A percentile compares a stretch with the other conserved stretches of the same genome.
These are phyloP conservation scores for Carcinoscorpius rotundicauda DNA, from an alignment of 1,140 invertebrate genomes.

Conservation along the genomic window DNA sequence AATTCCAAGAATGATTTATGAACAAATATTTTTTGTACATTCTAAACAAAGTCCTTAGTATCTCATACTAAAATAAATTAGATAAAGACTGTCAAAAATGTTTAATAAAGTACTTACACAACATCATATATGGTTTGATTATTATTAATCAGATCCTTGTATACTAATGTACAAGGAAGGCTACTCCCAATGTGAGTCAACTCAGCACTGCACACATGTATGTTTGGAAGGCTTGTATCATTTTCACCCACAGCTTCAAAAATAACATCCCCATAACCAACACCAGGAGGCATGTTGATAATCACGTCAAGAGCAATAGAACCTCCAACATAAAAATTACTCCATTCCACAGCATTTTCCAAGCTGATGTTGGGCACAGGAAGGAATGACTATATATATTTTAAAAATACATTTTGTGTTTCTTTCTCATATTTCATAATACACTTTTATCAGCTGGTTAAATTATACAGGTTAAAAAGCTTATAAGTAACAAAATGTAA, in stretches of 20 bases:
- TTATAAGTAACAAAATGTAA: too few relatives aligned
- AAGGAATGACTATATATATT: too few relatives aligned
- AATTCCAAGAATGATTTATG: too few relatives aligned
- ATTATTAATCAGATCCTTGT: constrained; percentile 20
- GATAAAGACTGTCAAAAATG: background rate
- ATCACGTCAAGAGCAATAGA: constrained; percentile 20
- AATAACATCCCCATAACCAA: constrained; percentile 20
- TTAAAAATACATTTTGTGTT: too few relatives aligned
- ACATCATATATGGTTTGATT: constrained; percentile 18
- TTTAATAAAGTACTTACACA: constrained; percentile 12
- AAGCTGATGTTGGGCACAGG: constrained; percentile 6
- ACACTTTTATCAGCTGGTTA: too few relatives aligned
- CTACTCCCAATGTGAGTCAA: constrained; percentile 18
- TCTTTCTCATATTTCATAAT: too few relatives aligned
- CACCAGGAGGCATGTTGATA: constrained; percentile 13
- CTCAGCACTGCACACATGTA: constrained; percentile 21
- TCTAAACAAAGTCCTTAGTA: too few relatives aligned
- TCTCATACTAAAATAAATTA: too few relatives aligned
- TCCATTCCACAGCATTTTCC: constrained; percentile 20
- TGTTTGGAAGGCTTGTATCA: constrained; percentile 17
- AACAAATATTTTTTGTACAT: too few relatives aligned
- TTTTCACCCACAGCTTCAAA: constrained; percentile 17
- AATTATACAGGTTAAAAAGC: too few relatives aligned
- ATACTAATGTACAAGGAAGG: constrained; percentile 22
- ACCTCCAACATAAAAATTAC: constrained; percentile 20